Evolutionary conservation across 2,797 vertebrate genomes (phyloP).

Genomic region (Rhodeus uyekii): DNA sequence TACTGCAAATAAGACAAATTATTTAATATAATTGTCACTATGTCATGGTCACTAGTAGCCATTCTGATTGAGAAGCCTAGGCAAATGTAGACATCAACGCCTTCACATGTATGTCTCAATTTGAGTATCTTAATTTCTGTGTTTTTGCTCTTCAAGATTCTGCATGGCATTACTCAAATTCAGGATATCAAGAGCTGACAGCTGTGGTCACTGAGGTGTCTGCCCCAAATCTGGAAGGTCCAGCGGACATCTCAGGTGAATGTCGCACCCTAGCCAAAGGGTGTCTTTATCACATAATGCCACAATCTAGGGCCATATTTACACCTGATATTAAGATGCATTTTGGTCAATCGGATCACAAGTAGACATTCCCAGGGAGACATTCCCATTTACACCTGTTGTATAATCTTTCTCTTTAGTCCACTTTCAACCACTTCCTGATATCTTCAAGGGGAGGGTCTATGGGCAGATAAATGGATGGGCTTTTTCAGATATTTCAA

Average conservation of each 20-base stretch:
- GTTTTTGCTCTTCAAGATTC: slow-evolving; percentile 68
- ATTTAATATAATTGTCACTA: neutral
- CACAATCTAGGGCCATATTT: neutral
- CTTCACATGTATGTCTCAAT: neutral
- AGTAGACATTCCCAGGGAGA: neutral
- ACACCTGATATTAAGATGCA: neutral
- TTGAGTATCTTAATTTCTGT: neutral
- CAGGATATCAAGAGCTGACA: slow-evolving; percentile 88
- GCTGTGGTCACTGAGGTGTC: slow-evolving; percentile 87
- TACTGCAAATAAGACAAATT: neutral
- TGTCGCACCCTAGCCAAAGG: neutral
- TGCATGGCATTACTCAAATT: slow-evolving; percentile 73
- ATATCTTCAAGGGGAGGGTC: neutral
- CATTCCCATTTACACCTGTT: neutral
- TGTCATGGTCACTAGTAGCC: neutral
- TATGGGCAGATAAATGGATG: neutral
- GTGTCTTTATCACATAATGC: neutral
- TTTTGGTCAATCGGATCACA: neutral
- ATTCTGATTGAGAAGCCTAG: neutral
- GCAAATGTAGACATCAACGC: slow-evolving; percentile 3
- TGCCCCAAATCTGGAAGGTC: slow-evolving; percentile 68
- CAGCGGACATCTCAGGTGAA: slow-evolving; percentile 68
- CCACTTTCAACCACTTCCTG: neutral
- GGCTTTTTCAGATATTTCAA: neutral
- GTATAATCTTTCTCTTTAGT: neutral